phyloP scores from a whole-genome alignment of 2,113 vertebrate species.

The Octodon degus region DNA sequence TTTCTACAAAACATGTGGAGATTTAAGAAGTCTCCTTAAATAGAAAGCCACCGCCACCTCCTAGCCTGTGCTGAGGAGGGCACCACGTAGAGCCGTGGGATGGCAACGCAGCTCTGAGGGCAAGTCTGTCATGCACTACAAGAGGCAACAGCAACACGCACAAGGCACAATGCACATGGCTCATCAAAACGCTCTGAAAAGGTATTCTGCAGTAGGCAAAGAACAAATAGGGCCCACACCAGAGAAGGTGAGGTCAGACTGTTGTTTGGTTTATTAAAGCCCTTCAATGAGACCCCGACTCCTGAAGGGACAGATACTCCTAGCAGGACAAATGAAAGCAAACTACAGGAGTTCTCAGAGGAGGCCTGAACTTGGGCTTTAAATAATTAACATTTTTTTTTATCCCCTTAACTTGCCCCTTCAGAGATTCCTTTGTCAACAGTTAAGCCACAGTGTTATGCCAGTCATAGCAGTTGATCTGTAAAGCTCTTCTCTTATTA shows the following conservation, averaged over 20 bases:
- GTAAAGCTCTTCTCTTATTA: slow-evolving; percentile 45
- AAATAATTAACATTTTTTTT: slow-evolving; percentile 59
- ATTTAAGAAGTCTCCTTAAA: neutral
- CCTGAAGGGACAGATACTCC: slow-evolving; percentile 12
- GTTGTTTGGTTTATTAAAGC: slow-evolving; percentile 41
- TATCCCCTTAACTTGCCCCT: neutral
- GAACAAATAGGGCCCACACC: neutral
- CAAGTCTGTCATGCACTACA: neutral
- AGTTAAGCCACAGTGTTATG: slow-evolving; percentile 7
- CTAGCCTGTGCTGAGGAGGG: neutral
- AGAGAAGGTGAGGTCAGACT: neutral
- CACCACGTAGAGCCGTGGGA: neutral
- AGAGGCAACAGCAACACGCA: neutral
- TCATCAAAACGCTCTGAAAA: slow-evolving; percentile 38
- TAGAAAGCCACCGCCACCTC: neutral
- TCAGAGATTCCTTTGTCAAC: slow-evolving; percentile 14
- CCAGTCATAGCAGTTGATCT: neutral
- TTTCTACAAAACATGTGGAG: neutral
- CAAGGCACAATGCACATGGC: neutral
- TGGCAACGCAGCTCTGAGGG: neutral
- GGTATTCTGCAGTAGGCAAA: slow-evolving; percentile 51
- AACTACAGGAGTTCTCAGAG: slow-evolving; percentile 53
- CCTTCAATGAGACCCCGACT: neutral
- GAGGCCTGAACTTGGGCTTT: slow-evolving; percentile 22
- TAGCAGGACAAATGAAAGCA: slow-evolving; percentile 15